Conservation (phyloP, 2,797 vertebrate species). For the Ctenochaetus hawaiiensis region DNA sequence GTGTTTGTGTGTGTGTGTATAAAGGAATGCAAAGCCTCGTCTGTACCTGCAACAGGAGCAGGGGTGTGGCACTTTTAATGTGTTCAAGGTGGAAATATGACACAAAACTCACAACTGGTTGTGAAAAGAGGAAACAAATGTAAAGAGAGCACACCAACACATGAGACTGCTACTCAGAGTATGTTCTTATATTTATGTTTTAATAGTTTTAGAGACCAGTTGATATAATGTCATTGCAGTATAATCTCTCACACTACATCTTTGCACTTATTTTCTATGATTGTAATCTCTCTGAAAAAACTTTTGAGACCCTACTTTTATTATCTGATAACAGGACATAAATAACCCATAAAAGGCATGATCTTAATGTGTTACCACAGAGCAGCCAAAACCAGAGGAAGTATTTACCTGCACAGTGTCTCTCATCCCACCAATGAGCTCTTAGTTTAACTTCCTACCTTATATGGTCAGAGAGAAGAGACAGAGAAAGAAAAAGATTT, state of each 20-base stretch:
- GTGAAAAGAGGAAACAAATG: not conserved
- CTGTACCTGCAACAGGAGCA: constrained; percentile 69
- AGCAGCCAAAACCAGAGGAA: constrained; percentile 39
- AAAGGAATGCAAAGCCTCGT: constrained; percentile 65
- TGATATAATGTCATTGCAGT: not conserved
- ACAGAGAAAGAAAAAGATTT: constrained; percentile 40
- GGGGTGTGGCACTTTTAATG: constrained; percentile 52
- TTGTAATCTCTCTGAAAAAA: not conserved
- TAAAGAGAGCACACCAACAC: not conserved
- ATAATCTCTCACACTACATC: too few relatives aligned
- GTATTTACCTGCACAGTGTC: constrained; percentile 47
- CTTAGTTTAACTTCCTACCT: constrained; percentile 70
- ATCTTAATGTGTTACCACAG: not conserved
- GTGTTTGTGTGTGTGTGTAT: constrained; percentile 32
- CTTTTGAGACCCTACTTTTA: not conserved
- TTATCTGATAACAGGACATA: not conserved
- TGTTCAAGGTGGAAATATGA: constrained; percentile 38
- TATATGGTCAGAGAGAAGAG: constrained; percentile 81
- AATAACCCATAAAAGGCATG: not conserved
- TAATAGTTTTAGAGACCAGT: not conserved
- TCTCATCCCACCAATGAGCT: constrained; percentile 70
- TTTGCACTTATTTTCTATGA: not conserved
- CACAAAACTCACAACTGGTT: constrained; percentile 5
- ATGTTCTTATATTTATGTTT: not conserved
- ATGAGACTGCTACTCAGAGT: not conserved